Percentiles rank a stretch among this genome's conserved stretches.
These are phyloP conservation scores for Atherix ibis DNA, from an alignment of 2,888 invertebrate genomes.

Conservation along the genomic window DNA sequence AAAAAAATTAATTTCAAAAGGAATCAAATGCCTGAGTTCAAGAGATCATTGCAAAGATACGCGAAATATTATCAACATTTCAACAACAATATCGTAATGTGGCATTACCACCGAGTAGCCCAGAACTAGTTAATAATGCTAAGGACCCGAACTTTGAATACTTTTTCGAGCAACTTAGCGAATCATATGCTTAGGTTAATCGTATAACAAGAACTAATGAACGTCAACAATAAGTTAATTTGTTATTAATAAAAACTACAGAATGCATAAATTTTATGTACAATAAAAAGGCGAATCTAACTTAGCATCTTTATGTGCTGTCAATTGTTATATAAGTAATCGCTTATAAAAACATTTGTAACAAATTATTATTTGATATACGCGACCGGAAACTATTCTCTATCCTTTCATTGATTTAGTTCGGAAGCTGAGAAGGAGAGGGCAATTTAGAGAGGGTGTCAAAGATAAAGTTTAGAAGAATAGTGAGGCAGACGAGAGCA, in stretches of 20 bases:
- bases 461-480: too few relatives aligned
- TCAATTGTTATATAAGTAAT: too few relatives aligned
- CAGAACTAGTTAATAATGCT: constrained; percentile 33
- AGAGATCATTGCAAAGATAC: constrained; percentile 73
- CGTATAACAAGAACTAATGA: constrained; percentile 1
- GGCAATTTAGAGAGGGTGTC: too few relatives aligned
- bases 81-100: constrained; percentile 37
- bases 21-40: constrained; percentile 83
- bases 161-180: constrained; percentile 47
- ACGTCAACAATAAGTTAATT: background rate
- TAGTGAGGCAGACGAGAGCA: too few relatives aligned
- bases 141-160: constrained; percentile 41
- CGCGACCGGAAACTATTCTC: too few relatives aligned
- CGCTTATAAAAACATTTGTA: too few relatives aligned
- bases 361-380: too few relatives aligned
- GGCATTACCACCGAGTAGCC: constrained; percentile 29
- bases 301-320: too few relatives aligned
- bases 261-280: background rate
- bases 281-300: background rate
- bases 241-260: too few relatives aligned
- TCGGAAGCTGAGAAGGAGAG: too few relatives aligned
- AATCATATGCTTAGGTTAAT: constrained; percentile 42
- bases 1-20: constrained; percentile 25
- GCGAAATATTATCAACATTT: constrained; percentile 60
- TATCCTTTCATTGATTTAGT: too few relatives aligned